phyloP scores from a whole-genome alignment of 2,797 vertebrate species.

The Somateria mollissima region DNA sequence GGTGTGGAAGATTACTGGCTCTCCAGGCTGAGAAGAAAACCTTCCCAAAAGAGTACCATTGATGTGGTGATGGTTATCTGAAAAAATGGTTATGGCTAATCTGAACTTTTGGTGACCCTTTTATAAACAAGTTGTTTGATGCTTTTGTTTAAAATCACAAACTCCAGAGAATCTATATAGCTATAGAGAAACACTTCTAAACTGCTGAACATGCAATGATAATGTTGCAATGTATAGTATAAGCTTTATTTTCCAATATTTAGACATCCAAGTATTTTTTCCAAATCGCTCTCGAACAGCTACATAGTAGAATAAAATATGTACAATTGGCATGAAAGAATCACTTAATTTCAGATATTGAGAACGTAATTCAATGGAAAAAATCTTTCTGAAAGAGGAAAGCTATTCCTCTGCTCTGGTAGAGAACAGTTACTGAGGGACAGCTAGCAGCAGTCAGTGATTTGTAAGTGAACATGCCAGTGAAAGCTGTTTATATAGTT shows the following conservation, averaged over 20 bases:
- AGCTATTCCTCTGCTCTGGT: neutral
- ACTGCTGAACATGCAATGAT: neutral
- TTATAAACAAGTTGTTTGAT: neutral
- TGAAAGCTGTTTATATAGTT: neutral
- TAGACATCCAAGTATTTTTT: neutral
- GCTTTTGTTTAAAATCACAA: neutral
- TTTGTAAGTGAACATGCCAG: neutral
- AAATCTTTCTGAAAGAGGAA: neutral
- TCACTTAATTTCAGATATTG: neutral
- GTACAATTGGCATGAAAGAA: neutral
- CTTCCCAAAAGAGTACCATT: neutral
- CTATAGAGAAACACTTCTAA: neutral
- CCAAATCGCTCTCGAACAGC: neutral
- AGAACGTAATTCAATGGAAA: neutral
- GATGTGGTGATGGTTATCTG: neutral
- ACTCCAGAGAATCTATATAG: neutral
- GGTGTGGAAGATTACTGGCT: neutral
- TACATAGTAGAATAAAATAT: neutral
- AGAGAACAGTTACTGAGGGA: neutral
- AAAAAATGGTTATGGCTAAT: neutral
- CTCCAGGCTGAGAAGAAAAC: neutral
- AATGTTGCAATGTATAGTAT: neutral
- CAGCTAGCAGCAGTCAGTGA: neutral
- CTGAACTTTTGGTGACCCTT: neutral
- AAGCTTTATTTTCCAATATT: conserved; percentile 9